A percentile compares a stretch with the other conserved stretches of the same genome.
These are phyloP conservation scores for Tenebrosternarchus preto DNA, from an alignment of 2,113 vertebrate species.

Conservation along the genomic window DNA sequence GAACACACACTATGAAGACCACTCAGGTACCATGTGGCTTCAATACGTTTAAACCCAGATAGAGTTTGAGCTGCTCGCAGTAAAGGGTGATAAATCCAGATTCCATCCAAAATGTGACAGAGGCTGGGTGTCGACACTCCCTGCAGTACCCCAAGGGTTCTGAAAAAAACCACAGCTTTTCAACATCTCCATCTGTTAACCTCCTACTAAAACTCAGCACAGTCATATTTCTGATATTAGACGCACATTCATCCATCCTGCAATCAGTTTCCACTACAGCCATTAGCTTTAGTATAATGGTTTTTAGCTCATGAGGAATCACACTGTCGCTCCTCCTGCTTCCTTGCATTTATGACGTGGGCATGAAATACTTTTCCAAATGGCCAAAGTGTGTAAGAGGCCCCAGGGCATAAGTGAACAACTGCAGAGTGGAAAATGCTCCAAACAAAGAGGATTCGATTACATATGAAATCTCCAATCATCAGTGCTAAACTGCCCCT, in stretches of 20 bases:
- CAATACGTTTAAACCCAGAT: conserved; percentile 18
- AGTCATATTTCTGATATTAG: conserved; percentile 52
- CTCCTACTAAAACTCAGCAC: conserved; percentile 33
- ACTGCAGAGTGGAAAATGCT: neutral
- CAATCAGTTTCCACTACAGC: conserved; percentile 42
- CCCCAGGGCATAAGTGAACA: neutral
- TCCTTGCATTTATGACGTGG: conserved; percentile 48
- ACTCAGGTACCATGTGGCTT: neutral
- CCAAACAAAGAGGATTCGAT: conserved; percentile 2
- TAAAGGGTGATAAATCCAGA: conserved; percentile 40
- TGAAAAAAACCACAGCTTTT: conserved; percentile 27
- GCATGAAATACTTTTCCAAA: conserved; percentile 43
- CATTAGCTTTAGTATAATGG: conserved; percentile 58
- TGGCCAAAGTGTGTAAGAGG: neutral
- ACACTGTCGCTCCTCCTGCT: conserved; percentile 47
- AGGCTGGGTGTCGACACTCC: conserved; percentile 21
- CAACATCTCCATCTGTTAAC: conserved; percentile 45
- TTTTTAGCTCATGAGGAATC: conserved; percentile 54
- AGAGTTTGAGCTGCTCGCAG: conserved; percentile 34
- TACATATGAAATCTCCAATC: no score
- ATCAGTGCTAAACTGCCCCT: no score
- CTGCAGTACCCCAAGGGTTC: neutral
- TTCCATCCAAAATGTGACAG: conserved; percentile 45
- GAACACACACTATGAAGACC: neutral
- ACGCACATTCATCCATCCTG: conserved; percentile 38